phyloP scores from a whole-genome alignment of 2,888 invertebrate species.

The Anarsia innoxiella region DNA sequence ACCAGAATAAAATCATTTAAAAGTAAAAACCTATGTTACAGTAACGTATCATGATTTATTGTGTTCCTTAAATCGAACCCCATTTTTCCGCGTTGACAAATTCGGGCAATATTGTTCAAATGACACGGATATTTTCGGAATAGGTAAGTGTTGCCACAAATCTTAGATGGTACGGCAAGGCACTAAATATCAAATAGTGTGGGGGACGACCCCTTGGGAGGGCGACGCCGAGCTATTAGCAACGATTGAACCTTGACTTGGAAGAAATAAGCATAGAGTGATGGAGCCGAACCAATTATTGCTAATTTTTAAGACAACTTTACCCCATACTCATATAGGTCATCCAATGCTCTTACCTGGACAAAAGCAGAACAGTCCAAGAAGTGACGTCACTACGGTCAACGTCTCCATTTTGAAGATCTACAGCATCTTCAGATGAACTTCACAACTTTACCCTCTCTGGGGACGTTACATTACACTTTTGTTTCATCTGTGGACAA shows the following conservation, averaged over 20 bases:
- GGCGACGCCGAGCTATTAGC: slow-evolving; percentile 52
- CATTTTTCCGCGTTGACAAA: slow-evolving; percentile 27
- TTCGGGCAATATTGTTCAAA: slow-evolving; percentile 29
- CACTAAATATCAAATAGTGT: slow-evolving; percentile 58
- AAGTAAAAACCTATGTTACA: not conserved
- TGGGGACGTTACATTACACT: slow-evolving; percentile 18
- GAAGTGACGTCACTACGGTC: slow-evolving; percentile 46
- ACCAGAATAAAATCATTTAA: not conserved
- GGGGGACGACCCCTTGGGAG: slow-evolving; percentile 41
- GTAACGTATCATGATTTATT: slow-evolving; percentile 2
- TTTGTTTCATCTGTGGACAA: slow-evolving; percentile 43
- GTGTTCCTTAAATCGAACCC: slow-evolving; percentile 21
- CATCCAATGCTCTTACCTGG: slow-evolving; percentile 47
- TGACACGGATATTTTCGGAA: slow-evolving; percentile 34
- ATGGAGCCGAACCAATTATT: too few species aligned
- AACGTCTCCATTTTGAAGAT: slow-evolving; percentile 46
- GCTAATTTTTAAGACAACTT: too few species aligned
- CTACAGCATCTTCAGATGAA: slow-evolving; percentile 43
- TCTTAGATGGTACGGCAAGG: slow-evolving; percentile 71
- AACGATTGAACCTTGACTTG: slow-evolving; percentile 47
- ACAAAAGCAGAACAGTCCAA: slow-evolving; percentile 52
- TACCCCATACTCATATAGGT: too few species aligned
- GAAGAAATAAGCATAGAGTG: too few species aligned
- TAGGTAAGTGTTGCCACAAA: slow-evolving; percentile 57
- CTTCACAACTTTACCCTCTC: not conserved